These are phyloP conservation scores for Motacilla alba DNA, from an alignment of 2,113 vertebrate species.

Conservation along the genomic window DNA sequence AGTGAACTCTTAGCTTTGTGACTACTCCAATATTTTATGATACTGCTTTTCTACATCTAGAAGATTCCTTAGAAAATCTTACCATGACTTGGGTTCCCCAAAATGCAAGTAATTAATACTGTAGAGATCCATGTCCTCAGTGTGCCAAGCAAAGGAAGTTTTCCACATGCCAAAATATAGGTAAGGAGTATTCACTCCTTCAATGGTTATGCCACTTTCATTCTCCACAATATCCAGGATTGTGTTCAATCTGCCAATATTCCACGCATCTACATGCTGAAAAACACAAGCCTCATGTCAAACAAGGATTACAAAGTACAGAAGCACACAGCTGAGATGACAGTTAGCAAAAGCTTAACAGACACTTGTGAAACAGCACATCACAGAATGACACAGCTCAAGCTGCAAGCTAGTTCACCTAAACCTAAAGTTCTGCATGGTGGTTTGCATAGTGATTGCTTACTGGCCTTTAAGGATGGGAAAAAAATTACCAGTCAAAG, in stretches of 20 bases:
- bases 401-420: neutral
- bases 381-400: neutral
- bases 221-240: conserved; percentile 91
- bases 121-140: conserved; percentile 97
- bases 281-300: neutral
- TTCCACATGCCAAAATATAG: conserved; percentile 99
- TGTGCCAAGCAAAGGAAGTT: conserved; percentile 97
- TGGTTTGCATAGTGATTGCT: neutral
- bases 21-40: neutral
- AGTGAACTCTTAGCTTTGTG: neutral
- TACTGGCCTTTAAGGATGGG: neutral
- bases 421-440: neutral
- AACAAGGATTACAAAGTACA: neutral
- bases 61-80: conserved; percentile 32
- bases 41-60: neutral
- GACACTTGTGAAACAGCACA: neutral
- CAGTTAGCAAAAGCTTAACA: neutral
- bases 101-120: conserved; percentile 97
- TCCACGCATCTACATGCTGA: conserved; percentile 87
- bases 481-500: neutral
- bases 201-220: conserved; percentile 92
- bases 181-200: conserved; percentile 92
- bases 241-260: conserved; percentile 88
- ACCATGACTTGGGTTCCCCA: conserved; percentile 96
- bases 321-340: neutral